Conservation (phyloP, 2,797 vertebrate genomes). For the Chromis chromis region DNA sequence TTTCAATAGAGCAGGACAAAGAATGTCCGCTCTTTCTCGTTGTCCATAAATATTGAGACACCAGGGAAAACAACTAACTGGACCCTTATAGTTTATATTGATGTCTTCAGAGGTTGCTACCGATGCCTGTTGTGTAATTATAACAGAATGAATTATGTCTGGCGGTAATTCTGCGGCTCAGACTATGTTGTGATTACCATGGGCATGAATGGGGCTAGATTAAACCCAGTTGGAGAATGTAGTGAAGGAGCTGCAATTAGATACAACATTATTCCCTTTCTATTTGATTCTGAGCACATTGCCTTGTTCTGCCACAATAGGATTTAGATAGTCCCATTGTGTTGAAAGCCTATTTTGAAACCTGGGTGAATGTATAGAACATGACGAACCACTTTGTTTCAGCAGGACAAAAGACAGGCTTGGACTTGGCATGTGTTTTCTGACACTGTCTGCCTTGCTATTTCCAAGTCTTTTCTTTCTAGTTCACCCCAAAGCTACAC, state of each 20-base stretch:
- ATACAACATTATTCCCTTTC: conserved; percentile 78
- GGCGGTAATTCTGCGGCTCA: conserved; percentile 71
- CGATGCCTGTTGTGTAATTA: conserved; percentile 77
- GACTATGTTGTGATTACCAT: conserved; percentile 77
- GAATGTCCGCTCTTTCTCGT: conserved; percentile 32
- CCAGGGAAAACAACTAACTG: conserved; percentile 49
- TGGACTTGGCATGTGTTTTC: conserved; percentile 75
- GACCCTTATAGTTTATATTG: conserved; percentile 59
- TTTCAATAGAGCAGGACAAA: conserved; percentile 42
- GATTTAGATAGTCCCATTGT: conserved; percentile 83
- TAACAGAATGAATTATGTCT: conserved; percentile 80
- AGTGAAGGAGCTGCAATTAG: conserved; percentile 81
- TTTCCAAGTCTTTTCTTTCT: conserved; percentile 74
- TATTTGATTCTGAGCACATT: conserved; percentile 77
- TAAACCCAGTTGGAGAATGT: conserved; percentile 77
- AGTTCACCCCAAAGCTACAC: conserved; percentile 67
- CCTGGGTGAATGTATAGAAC: conserved; percentile 76
- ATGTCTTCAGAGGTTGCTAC: conserved; percentile 62
- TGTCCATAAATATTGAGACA: conserved; percentile 43
- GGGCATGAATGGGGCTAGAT: conserved; percentile 81
- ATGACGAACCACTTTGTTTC: conserved; percentile 79
- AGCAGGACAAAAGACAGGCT: conserved; percentile 76
- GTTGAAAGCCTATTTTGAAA: conserved; percentile 78
- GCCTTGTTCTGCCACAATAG: conserved; percentile 80
- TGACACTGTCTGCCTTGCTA: conserved; percentile 69